Conservation (phyloP, 2,113 vertebrate species). For the Mixornis gularis region DNA sequence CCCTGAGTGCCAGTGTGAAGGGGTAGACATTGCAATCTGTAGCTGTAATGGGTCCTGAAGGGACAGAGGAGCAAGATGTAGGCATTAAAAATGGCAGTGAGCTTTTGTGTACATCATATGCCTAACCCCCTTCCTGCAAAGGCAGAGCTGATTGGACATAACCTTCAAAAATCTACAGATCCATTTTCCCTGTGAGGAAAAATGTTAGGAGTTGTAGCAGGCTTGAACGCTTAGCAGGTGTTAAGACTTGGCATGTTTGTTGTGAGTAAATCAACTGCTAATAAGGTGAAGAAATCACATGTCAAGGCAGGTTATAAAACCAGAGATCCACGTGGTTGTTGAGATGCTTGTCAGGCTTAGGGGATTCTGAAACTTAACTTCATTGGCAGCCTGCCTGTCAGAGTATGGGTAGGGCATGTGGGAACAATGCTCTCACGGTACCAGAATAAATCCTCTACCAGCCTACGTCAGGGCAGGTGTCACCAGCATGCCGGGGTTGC, state of each 20-base stretch:
- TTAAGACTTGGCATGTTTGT: background rate
- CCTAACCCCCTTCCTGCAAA: background rate
- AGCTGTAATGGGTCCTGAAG: background rate
- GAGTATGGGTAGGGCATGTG: background rate
- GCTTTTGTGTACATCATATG: background rate
- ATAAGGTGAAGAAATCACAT: conserved; percentile 60
- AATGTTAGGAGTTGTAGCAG: background rate
- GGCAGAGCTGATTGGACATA: background rate
- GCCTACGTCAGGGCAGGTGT: background rate
- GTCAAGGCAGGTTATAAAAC: conserved; percentile 55
- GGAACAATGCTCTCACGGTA: conserved; percentile 18
- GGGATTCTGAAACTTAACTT: conserved; percentile 47
- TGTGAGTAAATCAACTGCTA: conserved; percentile 19
- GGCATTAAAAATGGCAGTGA: background rate
- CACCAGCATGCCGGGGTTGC: background rate
- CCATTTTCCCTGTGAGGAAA: background rate
- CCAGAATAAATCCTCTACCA: background rate
- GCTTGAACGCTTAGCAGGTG: background rate
- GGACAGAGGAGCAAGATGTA: background rate
- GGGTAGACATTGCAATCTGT: background rate
- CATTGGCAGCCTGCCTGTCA: conserved; percentile 6
- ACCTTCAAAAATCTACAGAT: background rate
- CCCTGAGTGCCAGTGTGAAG: background rate
- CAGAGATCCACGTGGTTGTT: conserved; percentile 41
- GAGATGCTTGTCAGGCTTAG: conserved; percentile 48